Evolutionary conservation across 1,140 invertebrate genomes (phyloP).

Genomic region (Battus philenor): DNA sequence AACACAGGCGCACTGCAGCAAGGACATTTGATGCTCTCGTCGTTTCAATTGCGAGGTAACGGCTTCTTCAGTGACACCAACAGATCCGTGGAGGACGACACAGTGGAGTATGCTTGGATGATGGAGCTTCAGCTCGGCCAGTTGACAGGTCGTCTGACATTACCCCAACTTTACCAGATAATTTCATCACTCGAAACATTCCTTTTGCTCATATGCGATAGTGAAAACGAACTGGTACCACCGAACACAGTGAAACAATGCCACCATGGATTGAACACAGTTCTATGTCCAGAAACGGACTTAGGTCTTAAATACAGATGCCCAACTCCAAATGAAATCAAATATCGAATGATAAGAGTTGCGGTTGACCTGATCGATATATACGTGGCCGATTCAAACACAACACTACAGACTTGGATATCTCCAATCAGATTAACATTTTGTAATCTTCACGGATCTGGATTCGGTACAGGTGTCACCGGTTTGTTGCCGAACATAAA

Average conservation of each 20-base stretch:
- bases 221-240: conserved; percentile 91
- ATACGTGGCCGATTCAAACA: conserved; percentile 92
- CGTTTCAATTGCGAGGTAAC: conserved; percentile 93
- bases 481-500: conserved; percentile 86
- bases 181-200: conserved; percentile 93
- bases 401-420: conserved; percentile 91
- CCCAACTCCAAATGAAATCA: conserved; percentile 92
- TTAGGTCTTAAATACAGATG: conserved; percentile 85
- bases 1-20: conserved; percentile 84
- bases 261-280: conserved; percentile 89
- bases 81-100: conserved; percentile 92
- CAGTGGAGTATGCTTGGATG: conserved; percentile 97
- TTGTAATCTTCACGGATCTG: conserved; percentile 95
- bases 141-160: conserved; percentile 86
- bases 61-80: conserved; percentile 98
- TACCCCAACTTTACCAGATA: conserved; percentile 90
- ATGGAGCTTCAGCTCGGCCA: conserved; percentile 90
- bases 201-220: conserved; percentile 88
- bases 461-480: conserved; percentile 93
- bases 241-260: conserved; percentile 87
- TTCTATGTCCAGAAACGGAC: conserved; percentile 85
- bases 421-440: conserved; percentile 91
- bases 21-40: conserved; percentile 92
- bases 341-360: conserved; percentile 95
- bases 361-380: conserved; percentile 94